Base-by-base conservation (phyloP, 2,113 vertebrate species). In the Phaethornis superciliosus region DNA sequence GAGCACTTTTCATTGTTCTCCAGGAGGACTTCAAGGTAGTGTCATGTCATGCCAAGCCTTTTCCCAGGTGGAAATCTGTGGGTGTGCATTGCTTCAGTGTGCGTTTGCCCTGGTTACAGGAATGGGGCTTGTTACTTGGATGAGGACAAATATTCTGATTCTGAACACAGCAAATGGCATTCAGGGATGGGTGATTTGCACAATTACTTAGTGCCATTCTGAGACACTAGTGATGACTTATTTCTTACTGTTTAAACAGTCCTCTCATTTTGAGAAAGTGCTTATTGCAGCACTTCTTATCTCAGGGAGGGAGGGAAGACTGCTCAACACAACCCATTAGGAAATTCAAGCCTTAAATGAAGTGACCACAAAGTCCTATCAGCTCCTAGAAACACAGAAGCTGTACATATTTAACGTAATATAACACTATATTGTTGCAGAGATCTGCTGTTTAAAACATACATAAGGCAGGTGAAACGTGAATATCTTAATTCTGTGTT, bases 401-500 rank as follows among this genome's bases (percentile, higher is more conserved):
- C 98, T 98, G 98, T 98, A 98, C 98, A 98, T 98, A 98, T 98
- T 98, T 98, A 97, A 97, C 63, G 98, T 98, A 99, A 99, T 54
- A 96, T 93, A 97, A 99, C 97, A 96, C 98, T 93, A 90, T 92
- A 96, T 95, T 98, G 97, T 97, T 96, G 97, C 84, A 84, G 87
- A 97, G 93, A 97, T 95, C 86, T 56, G 51, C 94, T 96, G 96
- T 96, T 97, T 96, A 97, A 97, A 97, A 97, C 97, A 97, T 90
- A 97, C 97, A 96, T 94, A 97, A 94, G 92, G 98, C 97, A 98
- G 87, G 87, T 96, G 90, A 98, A 97, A 97, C 69, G 84, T 96
- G 97, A 97, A 97, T 97, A 88, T 95, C 97, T 97, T 95, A 96
- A 96, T 96, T 95, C 95, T 96, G 96, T 96, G 93, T 96, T 97